Conservation (phyloP, 1,140 invertebrate genomes). For the Gonioctena quinquepunctata region DNA sequence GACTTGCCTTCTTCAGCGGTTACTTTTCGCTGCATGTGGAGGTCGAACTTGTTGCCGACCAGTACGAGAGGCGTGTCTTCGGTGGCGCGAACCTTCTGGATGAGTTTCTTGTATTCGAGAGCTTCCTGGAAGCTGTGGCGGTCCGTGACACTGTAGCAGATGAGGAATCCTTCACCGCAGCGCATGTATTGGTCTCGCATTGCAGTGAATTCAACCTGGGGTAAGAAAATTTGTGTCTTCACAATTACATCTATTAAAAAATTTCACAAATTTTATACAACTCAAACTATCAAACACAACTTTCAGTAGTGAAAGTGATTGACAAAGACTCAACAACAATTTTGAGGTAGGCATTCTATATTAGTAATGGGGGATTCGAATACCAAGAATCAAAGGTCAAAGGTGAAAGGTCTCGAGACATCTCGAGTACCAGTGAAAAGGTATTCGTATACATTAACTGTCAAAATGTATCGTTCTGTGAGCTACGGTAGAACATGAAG, state of each 20-base stretch:
- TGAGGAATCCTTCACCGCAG: constrained; percentile 96
- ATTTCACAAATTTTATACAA: neutral
- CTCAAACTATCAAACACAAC: too few relatives aligned
- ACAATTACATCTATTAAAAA: neutral
- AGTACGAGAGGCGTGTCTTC: constrained; percentile 97
- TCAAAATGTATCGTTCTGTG: too few relatives aligned
- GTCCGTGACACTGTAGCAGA: constrained; percentile 82
- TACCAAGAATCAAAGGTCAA: too few relatives aligned
- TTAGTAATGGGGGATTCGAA: too few relatives aligned
- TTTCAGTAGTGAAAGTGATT: too few relatives aligned
- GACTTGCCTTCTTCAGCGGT: constrained; percentile 81
- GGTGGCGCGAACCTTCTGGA: constrained; percentile 93
- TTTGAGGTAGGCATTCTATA: too few relatives aligned
- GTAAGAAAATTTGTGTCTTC: neutral
- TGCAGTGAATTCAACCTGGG: constrained; percentile 84
- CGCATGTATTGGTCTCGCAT: constrained; percentile 98
- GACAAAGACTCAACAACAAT: too few relatives aligned
- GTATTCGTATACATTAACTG: too few relatives aligned
- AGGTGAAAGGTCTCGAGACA: too few relatives aligned
- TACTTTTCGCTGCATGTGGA: constrained; percentile 79
- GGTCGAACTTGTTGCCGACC: constrained; percentile 98
- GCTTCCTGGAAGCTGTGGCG: constrained; percentile 82
- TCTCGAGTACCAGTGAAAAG: too few relatives aligned
- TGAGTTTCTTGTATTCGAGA: constrained; percentile 90
- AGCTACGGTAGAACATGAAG: too few relatives aligned